Evolutionary conservation across 2,113 vertebrate genomes (phyloP), one percentile per base, ranked within the genome.

Genomic region (Sander lucioperca): DNA sequence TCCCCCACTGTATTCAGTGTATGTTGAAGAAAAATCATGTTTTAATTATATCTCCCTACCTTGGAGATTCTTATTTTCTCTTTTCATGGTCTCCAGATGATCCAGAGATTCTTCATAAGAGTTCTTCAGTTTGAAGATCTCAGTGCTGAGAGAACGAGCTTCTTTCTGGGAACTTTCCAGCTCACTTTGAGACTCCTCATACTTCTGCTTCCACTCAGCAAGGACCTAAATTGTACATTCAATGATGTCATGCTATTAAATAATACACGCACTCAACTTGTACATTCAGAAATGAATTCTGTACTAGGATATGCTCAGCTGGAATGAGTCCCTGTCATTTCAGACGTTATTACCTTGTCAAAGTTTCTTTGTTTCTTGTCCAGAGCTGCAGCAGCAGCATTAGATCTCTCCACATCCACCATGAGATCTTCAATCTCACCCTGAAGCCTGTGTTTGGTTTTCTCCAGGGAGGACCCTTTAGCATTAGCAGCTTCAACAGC

Each of bases 181-280:
- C 79, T 94, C 93, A 75, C 73, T 56, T 75, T 94, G 93, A 21
- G 92, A 92, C 77, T 94, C 93, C 69, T 94, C 93, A 77, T 85
- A 86, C 82, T 94, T 94, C 82, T 94, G 94, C 84, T 93, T 94
- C 93, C 93, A 94, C 82, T 94, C 93, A 74, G 93, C 71, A 59
- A 94, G 85, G 71, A 94, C 77, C 93, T 94, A 33, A 33, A 73
- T 30, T 30, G 18, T 48, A 9, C 7, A 18, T 23, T 43, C 36
- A 69, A 25, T 56, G 2, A 23, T 10, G 21, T 11, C 2, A 16
- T 48, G 23, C 30, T 25, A 16, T 11, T 11, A 12, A 27, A 66
- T 56, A 11, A 16, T 39, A 16, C 33, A 70, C 30, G 23, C 10
- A 56, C 48, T 53, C 11, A 68, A 36, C n/a, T 4, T 12, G 15